Evolutionary conservation across 2,888 invertebrate species (phyloP), one percentile per base, ranked within the genome.

Genomic region (Epinotia bilunana): DNA sequence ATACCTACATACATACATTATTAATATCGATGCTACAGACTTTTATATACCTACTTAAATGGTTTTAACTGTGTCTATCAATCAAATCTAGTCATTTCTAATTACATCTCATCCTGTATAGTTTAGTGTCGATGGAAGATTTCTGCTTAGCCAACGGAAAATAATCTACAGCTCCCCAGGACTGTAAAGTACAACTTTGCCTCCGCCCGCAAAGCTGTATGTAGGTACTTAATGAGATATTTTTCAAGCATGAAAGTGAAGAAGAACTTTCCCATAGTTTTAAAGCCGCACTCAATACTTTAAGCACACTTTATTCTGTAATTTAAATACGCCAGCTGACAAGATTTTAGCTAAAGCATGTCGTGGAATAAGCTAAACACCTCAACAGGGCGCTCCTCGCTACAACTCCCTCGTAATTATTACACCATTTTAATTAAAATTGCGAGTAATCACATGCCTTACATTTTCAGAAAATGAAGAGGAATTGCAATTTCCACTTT

Each of bases 391-490:
- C 33, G 62, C 43, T n/a, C 33, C 12, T 43, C 58, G 16, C 46
- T 13, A 49, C 28, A n/a, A 18, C 60, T 60, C 43, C 55, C 61
- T 57, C 20, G 60, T 72, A 73, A 62, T 73, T 73, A 68, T 62
- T 57, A 62, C 49, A 53, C 67, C 33, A 62, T 73, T 73, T 68
- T 62, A 73, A 73, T 73, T 73, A 57, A 62, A 68, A 57, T 23
- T 28, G 55, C 73, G 55, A 61, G 20, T 67, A 61, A n/a, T 43
- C 67, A 57, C 58, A 20, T 23, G 60, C 53, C 46, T 69, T 62
- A 68, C 61, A 46, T 43, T 73, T 68, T 20, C 28, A 4, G 43
- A 23, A 72, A 73, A 68, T 73, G 39, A 68, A 55, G 73, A 62
- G 68, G 53, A 43, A 28, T 68, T 61, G 28, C 67, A 60, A 60